Evolutionary conservation across 2,888 invertebrate genomes (phyloP).

Genomic region (Mimas tiliae): DNA sequence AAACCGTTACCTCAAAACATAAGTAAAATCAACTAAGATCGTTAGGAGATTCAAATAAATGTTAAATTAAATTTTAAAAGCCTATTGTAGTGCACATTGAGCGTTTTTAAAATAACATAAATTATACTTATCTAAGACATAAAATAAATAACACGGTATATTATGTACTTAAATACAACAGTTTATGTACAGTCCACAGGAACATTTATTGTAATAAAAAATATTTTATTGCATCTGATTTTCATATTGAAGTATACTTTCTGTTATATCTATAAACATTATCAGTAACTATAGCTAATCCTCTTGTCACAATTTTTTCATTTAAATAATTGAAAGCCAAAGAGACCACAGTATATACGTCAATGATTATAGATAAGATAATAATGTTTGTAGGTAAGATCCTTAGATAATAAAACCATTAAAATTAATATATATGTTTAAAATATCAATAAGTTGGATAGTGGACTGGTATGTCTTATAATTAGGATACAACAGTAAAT

Average conservation of each 20-base stretch:
- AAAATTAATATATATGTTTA: not conserved
- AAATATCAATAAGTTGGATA: not conserved
- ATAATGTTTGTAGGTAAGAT: too few species aligned
- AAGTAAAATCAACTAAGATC: not conserved
- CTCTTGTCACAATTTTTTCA: too few species aligned
- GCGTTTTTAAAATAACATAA: constrained; percentile 15
- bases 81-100: not conserved
- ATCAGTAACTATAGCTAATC: too few species aligned
- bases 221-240: too few species aligned
- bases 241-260: too few species aligned
- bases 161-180: constrained; percentile 8
- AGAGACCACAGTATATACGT: too few species aligned
- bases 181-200: constrained; percentile 2
- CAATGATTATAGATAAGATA: too few species aligned
- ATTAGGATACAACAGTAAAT: constrained; percentile 36
- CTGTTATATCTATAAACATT: too few species aligned
- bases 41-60: constrained; percentile 3
- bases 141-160: constrained; percentile 13
- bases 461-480: not conserved
- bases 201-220: not conserved
- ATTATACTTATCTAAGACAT: not conserved
- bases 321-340: too few species aligned
- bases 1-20: not conserved
- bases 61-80: not conserved
- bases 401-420: not conserved